These are phyloP conservation scores for Eristalis tenax DNA, from an alignment of 2,888 invertebrate species.

Conservation along the genomic window DNA sequence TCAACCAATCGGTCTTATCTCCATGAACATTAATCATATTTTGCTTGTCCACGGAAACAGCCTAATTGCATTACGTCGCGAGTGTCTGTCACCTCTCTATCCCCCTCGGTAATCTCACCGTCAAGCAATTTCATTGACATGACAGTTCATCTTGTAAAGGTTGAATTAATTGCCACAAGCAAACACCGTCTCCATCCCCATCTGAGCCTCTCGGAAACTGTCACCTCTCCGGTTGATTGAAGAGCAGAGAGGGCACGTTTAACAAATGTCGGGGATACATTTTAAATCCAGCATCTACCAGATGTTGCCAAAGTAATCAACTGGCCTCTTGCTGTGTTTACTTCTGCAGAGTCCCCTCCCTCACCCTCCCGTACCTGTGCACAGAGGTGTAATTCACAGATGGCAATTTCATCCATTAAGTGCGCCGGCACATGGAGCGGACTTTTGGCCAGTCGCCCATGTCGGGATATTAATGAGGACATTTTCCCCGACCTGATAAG, in stretches of 20 bases:
- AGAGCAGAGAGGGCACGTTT: not conserved
- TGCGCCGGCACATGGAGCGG: not conserved
- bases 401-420: not conserved
- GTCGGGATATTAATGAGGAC: not conserved
- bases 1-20: not conserved
- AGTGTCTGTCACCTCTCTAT: not conserved
- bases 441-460: not conserved
- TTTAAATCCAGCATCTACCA: not conserved
- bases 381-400: not conserved
- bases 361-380: too few species aligned
- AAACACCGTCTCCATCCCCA: not conserved
- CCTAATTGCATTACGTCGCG: not conserved
- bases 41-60: not conserved
- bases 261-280: not conserved
- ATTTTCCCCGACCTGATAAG: not conserved
- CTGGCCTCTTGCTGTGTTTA: not conserved
- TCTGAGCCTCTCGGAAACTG: not conserved
- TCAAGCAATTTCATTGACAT: not conserved
- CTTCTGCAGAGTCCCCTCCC: not conserved
- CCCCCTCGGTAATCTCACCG: not conserved
- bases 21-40: not conserved
- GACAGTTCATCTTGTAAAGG: not conserved
- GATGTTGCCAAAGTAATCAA: not conserved
- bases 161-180: not conserved
- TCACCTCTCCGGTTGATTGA: not conserved